A percentile compares a stretch with the other conserved stretches of the same genome.
Conservation (phyloP, 2,797 vertebrate genomes). For the Bradypodion pumilum region DNA sequence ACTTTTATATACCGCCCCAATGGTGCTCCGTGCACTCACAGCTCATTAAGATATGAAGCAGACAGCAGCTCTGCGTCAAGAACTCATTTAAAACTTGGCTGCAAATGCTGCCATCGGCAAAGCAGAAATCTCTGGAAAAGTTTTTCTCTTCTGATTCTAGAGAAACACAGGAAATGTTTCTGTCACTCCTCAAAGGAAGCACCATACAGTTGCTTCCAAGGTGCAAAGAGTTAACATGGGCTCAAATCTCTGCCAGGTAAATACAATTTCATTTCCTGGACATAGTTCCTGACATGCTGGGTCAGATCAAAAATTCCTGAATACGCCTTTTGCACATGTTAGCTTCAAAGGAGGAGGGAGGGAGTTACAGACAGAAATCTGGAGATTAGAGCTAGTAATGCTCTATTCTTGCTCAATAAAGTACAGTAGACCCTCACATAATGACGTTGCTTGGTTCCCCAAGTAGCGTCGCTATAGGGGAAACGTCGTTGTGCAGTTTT, state of each 20-base stretch:
- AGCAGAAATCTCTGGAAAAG: conserved; percentile 36
- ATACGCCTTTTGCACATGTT: conserved; percentile 24
- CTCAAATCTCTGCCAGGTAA: conserved; percentile 60
- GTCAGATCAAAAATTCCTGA: conserved; percentile 64
- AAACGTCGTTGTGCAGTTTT: too few relatives aligned
- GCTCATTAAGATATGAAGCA: conserved; percentile 47
- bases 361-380: background rate
- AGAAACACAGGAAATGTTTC: conserved; percentile 7
- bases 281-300: conserved; percentile 54
- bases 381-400: background rate
- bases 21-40: too few relatives aligned
- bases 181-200: background rate
- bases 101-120: conserved; percentile 49
- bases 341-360: background rate
- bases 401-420: background rate
- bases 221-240: conserved; percentile 45
- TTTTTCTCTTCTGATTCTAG: conserved; percentile 22
- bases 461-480: too few relatives aligned
- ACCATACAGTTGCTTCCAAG: background rate
- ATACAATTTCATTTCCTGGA: conserved; percentile 28
- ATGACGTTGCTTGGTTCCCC: too few relatives aligned
- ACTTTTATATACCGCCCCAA: too few relatives aligned
- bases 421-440: too few relatives aligned
- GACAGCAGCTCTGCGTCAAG: conserved; percentile 49
- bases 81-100: conserved; percentile 52